Percentiles rank a stretch among this genome's conserved stretches.
These are phyloP conservation scores for Hucho hucho DNA, from an alignment of 2,113 vertebrate genomes.

Conservation along the genomic window DNA sequence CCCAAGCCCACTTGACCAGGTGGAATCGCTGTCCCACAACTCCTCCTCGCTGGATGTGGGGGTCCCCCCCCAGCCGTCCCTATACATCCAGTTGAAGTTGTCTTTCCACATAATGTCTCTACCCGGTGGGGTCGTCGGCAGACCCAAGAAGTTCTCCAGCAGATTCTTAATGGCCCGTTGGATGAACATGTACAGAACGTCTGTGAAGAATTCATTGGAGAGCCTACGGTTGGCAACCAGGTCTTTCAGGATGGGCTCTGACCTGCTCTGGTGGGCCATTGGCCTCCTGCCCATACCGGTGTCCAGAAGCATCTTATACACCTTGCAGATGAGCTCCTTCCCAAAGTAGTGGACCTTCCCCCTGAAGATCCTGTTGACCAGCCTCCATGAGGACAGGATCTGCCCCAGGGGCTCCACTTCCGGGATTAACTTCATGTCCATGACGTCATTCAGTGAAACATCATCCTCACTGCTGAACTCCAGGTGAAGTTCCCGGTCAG, in stretches of 20 bases:
- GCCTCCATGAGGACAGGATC: too few relatives aligned
- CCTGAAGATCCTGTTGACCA: too few relatives aligned
- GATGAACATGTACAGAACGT: neutral
- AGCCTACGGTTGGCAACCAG: neutral
- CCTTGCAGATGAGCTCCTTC: neutral
- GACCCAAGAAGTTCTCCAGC: neutral
- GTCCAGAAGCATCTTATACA: neutral
- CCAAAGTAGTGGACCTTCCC: too few relatives aligned
- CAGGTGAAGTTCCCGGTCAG: too few relatives aligned
- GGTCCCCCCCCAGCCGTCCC: neutral
- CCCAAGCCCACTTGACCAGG: neutral
- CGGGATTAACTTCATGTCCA: too few relatives aligned
- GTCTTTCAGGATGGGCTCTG: neutral
- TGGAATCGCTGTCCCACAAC: neutral
- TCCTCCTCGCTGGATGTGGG: neutral
- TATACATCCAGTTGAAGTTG: neutral
- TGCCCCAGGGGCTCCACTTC: too few relatives aligned
- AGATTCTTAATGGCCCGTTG: neutral
- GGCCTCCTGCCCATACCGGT: neutral
- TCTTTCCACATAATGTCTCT: neutral
- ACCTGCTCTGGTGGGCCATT: neutral
- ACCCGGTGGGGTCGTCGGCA: neutral
- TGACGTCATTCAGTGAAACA: too few relatives aligned
- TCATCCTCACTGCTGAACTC: too few relatives aligned
- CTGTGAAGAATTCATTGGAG: neutral